Evolutionary conservation across 2,113 vertebrate species (phyloP), one percentile per base, ranked within the genome.

Genomic region (Pachycephala philippinensis): DNA sequence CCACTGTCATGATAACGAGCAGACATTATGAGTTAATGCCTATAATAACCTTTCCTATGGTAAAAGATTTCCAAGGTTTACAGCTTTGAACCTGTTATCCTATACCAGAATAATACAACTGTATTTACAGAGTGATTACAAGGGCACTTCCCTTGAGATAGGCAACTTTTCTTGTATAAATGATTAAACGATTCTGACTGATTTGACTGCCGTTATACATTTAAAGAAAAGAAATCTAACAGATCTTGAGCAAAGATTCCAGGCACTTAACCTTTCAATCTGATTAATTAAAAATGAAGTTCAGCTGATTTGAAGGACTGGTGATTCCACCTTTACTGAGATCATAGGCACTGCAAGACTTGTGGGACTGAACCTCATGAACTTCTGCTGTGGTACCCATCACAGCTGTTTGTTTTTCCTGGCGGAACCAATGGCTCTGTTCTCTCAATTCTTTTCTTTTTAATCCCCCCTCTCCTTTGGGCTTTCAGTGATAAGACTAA

Each of bases 1-100:
- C 20, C 40, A 40, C 65, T 70, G 42, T 52, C 60, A 23, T 37
- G 81, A 94, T 92, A 91, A 93, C 60, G 70, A 86, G 40, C 39
- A 89, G 57, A 89, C n/a, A 50, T 84, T 84, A 81, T 14, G 57
- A 70, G 61, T 95, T 95, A 97, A 89, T 96, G 84, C 83, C 89
- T 69, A 31, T 61, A 92, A 87, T 96, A 97, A 61, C 90, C 75
- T 87, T 61, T 97, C 40, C 76, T 56, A 44, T 90, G 54, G 98
- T 98, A 94, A 98, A 98, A 98, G 78, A 97, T 98, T 98, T 96
- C 94, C 92, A 98, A 94, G 40, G 66, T 98, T 98, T 98, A 98
- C 57, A 96, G 52, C 97, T 98, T 98, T 97, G 98, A 98, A 98
- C 98, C 94, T 94, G 92, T 97, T 98, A 93, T 86, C 94, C 94